phyloP scores from a whole-genome alignment of 2,888 invertebrate species.

The Aphodius sticticus region DNA sequence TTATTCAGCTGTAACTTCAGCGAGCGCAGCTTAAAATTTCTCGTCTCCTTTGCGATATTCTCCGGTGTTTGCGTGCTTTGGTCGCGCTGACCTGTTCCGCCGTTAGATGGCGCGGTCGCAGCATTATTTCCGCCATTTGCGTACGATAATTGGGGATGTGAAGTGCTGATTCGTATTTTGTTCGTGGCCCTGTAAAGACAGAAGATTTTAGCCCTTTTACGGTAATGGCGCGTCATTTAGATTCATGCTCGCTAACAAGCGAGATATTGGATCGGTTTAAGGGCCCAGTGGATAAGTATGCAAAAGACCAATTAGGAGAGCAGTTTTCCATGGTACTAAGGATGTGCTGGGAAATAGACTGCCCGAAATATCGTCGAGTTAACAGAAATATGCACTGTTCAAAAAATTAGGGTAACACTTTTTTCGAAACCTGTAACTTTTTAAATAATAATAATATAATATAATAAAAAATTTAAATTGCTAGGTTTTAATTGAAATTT shows the following conservation, averaged over 20 bases:
- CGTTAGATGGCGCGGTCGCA: constrained; percentile 36
- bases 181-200: constrained; percentile 47
- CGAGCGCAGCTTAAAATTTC: constrained; percentile 66
- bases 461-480: too few relatives aligned
- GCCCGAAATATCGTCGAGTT: too few relatives aligned
- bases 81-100: constrained; percentile 63
- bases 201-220: constrained; percentile 4
- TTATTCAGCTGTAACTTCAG: constrained; percentile 70
- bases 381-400: too few relatives aligned
- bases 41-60: constrained; percentile 74
- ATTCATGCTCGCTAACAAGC: neutral
- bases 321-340: too few relatives aligned
- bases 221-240: neutral
- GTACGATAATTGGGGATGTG: constrained; percentile 68
- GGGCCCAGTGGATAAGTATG: neutral
- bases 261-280: neutral
- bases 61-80: constrained; percentile 77
- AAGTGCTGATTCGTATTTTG: constrained; percentile 65
- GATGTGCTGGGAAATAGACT: too few relatives aligned
- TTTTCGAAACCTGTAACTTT: too few relatives aligned
- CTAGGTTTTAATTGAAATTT: too few relatives aligned
- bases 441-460: too few relatives aligned
- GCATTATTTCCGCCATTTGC: constrained; percentile 63
- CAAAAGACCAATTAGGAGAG: too few relatives aligned
- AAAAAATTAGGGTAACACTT: too few relatives aligned